phyloP scores from a whole-genome alignment of 1,140 invertebrate species.

The Drosophila mojavensis region DNA sequence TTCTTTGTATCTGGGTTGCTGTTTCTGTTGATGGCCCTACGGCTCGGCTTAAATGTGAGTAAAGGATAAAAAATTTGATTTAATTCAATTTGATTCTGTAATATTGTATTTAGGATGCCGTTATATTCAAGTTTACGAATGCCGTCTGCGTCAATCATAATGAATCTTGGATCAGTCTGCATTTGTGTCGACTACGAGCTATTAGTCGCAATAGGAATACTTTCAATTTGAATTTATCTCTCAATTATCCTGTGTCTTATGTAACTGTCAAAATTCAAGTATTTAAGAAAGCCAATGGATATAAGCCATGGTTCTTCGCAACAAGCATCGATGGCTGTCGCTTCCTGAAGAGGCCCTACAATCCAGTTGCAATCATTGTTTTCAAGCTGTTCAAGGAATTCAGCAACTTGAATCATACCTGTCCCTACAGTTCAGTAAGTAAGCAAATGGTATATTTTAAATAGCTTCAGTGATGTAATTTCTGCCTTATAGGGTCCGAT shows the following conservation, averaged over 20 bases:
- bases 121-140: conserved; percentile 32
- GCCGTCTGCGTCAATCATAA: conserved; percentile 24
- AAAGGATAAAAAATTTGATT: too few relatives aligned
- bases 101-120: background rate
- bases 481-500: background rate
- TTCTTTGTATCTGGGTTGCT: background rate
- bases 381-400: conserved; percentile 36
- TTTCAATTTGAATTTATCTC: conserved; percentile 15
- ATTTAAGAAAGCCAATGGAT: conserved; percentile 35
- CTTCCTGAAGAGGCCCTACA: conserved; percentile 2
- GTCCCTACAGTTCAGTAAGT: conserved; percentile 30
- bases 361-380: conserved; percentile 6
- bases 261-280: background rate
- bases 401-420: conserved; percentile 39
- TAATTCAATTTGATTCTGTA: background rate
- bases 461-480: too few relatives aligned
- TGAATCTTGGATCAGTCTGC: conserved; percentile 25
- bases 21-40: background rate
- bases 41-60: background rate
- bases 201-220: conserved; percentile 20
- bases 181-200: conserved; percentile 24
- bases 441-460: background rate
- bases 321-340: conserved; percentile 14
- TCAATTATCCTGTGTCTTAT: background rate
- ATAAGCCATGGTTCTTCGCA: conserved; percentile 32